A percentile compares a stretch with the other conserved stretches of the same genome.
These are phyloP conservation scores for Tonatia bakeri DNA, from an alignment of 2,113 vertebrate species.

Conservation along the genomic window DNA sequence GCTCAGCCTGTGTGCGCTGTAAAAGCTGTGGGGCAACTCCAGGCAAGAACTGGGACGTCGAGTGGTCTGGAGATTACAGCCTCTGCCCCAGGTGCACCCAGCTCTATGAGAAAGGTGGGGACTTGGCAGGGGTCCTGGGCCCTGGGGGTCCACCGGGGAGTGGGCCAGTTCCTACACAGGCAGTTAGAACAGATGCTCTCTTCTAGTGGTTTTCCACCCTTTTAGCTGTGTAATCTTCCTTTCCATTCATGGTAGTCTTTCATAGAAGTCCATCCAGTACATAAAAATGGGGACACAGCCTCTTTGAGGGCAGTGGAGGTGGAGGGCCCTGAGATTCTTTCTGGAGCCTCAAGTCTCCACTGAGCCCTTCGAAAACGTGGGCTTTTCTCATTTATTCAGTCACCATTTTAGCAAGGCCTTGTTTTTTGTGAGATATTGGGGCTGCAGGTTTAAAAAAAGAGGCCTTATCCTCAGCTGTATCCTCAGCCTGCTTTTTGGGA, in stretches of 20 bases:
- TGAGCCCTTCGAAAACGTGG: background rate
- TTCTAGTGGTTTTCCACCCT: background rate
- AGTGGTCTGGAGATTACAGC: constrained; percentile 91
- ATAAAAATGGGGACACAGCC: background rate
- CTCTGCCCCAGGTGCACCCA: constrained; percentile 91
- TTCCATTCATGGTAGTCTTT: background rate
- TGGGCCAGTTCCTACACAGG: background rate
- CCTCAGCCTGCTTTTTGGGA: background rate
- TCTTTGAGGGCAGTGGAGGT: background rate
- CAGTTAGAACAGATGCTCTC: background rate
- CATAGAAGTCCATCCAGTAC: background rate
- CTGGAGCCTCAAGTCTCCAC: background rate
- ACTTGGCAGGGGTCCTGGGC: constrained; percentile 25
- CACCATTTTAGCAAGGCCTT: background rate
- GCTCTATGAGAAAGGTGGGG: constrained; percentile 89
- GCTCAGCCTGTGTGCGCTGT: constrained; percentile 91
- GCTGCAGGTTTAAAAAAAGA: background rate
- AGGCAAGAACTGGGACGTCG: constrained; percentile 89
- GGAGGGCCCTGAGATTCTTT: background rate
- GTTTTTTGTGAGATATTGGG: background rate
- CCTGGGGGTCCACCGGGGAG: background rate
- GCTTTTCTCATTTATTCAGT: background rate
- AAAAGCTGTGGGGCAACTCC: constrained; percentile 93
- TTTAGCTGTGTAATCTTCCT: background rate
- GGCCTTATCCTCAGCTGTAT: background rate